These are phyloP conservation scores for Netelia virgata DNA, from an alignment of 2,888 invertebrate genomes.

Conservation along the genomic window DNA sequence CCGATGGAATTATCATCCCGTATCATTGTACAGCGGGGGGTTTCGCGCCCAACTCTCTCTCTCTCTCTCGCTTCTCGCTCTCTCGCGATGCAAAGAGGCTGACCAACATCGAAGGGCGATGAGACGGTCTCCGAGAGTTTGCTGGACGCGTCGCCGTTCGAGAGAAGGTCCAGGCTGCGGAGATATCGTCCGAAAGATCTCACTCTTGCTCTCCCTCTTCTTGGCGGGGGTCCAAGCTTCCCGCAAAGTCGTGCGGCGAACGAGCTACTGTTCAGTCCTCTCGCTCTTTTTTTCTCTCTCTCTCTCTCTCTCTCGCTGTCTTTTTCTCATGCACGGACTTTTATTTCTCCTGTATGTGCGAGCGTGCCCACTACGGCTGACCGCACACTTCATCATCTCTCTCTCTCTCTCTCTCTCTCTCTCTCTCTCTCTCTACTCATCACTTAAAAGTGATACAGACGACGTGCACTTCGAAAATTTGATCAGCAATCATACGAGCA, in stretches of 20 bases:
- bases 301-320: conserved; percentile 43
- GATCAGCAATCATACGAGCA: too few species aligned
- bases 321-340: conserved; percentile 40
- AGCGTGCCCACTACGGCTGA: conserved; percentile 51
- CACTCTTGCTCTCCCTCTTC: conserved; percentile 55
- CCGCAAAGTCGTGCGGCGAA: conserved; percentile 62
- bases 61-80: not conserved
- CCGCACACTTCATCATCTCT: conserved; percentile 58
- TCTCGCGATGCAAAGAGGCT: conserved; percentile 51
- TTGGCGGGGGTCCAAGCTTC: conserved; percentile 64
- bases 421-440: conserved; percentile 21
- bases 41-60: conserved; percentile 68
- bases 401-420: conserved; percentile 37
- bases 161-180: conserved; percentile 48
- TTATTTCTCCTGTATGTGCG: conserved; percentile 38
- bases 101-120: conserved; percentile 45
- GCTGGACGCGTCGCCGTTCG: conserved; percentile 55
- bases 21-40: conserved; percentile 81
- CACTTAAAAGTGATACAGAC: too few species aligned
- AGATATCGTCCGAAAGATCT: conserved; percentile 54
- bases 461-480: too few species aligned
- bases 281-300: conserved; percentile 38
- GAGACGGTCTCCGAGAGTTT: conserved; percentile 46
- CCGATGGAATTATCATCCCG: conserved; percentile 76
- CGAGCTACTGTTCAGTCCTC: conserved; percentile 61